Base-by-base conservation (phyloP, 2,113 vertebrate genomes). In the Chionodraco myersi region DNA sequence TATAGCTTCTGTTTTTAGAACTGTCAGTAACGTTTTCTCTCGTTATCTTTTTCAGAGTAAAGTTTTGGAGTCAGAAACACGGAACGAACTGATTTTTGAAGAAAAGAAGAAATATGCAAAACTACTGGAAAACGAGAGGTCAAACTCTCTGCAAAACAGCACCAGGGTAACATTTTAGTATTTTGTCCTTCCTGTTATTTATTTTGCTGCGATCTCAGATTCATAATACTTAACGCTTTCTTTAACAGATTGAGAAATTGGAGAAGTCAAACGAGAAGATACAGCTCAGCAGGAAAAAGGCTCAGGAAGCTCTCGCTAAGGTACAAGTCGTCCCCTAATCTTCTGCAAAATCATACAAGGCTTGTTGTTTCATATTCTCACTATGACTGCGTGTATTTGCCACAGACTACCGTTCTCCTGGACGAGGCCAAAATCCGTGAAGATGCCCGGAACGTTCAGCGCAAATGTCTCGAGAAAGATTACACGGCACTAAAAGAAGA, bases 401-500 rank as follows among this genome's bases (percentile, higher is more conserved):
- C 36, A 63, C 88, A 99, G 97, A 94, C 97, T 48, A 95, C 96
- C 6, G 72, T 96, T 77, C 96, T 96, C 7, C 93, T 99, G 79
- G 97, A 96, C 75, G 97, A 97, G 88, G 95, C 96, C 44, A 99
- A 97, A 90, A 90, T 98, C 58, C 95, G 94, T 63, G 98, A 99
- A 94, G 96, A 97, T 77, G 97, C 96, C 30, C 89, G 97, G 75
- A 97, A 95, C 14, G 94, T 92, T 75, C 96, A 98, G 66, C 93
- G 96, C 11, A 94, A 91, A 76, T 93, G 91, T 36, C 83, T 96
- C 8, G 94, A 96, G 73, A 97, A 97, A 85, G 97, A 98, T 68
- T 96, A 97, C 47, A 47, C 84, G 1, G 89, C 81, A 10, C 88
- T 97, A 30, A 99, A 95, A 75, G 96, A 96, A 52, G 96, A 96